phyloP scores from a whole-genome alignment of 1,140 invertebrate species.

The Galleria mellonella region DNA sequence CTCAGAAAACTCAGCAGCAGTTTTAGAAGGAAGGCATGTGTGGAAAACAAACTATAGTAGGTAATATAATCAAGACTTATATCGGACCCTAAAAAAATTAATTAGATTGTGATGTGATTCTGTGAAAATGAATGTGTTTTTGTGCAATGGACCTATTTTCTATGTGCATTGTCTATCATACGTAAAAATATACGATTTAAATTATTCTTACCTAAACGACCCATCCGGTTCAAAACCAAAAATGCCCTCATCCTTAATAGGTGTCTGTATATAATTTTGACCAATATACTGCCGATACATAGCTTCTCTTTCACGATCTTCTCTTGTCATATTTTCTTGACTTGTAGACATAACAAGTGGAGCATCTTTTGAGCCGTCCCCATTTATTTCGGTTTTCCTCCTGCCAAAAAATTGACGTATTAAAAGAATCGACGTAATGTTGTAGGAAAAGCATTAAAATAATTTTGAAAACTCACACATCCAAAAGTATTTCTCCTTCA shows the following conservation, averaged over 20 bases:
- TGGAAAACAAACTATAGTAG: background rate
- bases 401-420: conserved; percentile 26
- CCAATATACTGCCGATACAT: conserved; percentile 52
- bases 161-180: conserved; percentile 9
- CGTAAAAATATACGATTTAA: background rate
- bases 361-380: conserved; percentile 65
- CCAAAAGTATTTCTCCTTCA: conserved; percentile 85
- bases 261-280: conserved; percentile 75
- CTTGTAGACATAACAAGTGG: conserved; percentile 73
- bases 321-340: conserved; percentile 75
- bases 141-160: conserved; percentile 9
- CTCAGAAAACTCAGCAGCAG: background rate
- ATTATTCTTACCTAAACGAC: conserved; percentile 57
- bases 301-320: conserved; percentile 54
- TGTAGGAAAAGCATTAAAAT: too few relatives aligned
- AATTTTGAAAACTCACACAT: conserved; percentile 66
- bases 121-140: background rate
- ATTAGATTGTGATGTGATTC: too few relatives aligned
- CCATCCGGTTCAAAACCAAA: conserved; percentile 71
- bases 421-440: background rate
- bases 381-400: conserved; percentile 63
- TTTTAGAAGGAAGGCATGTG: background rate
- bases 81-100: too few relatives aligned
- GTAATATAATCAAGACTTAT: background rate
- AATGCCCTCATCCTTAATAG: conserved; percentile 76